A percentile compares a stretch with the other conserved stretches of the same genome.
Conservation (phyloP, 2,888 invertebrate genomes). For the Tetheella fluctuosa region DNA sequence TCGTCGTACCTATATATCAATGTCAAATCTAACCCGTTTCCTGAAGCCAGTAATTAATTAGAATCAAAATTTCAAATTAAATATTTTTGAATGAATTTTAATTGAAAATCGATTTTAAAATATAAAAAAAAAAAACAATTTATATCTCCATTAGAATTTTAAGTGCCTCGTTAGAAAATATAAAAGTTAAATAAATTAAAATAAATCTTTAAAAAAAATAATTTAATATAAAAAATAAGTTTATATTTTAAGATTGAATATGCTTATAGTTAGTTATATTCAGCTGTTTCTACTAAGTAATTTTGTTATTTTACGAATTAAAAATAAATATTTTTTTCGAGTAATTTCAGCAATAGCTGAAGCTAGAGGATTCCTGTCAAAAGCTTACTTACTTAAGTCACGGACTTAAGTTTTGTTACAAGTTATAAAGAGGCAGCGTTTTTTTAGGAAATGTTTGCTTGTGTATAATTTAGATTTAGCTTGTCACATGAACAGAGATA, state of each 20-base stretch:
- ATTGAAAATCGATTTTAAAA: not conserved
- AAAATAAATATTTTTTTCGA: not conserved
- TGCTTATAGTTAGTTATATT: no score
- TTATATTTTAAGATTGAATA: no score
- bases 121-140: not conserved
- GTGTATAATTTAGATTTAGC: no score
- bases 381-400: constrained; percentile 32
- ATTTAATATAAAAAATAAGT: no score
- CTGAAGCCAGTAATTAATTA: not conserved
- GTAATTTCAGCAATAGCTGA: not conserved
- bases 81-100: not conserved
- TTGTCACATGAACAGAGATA: no score
- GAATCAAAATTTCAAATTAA: not conserved
- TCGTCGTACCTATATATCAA: not conserved
- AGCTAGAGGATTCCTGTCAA: constrained; percentile 19
- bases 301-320: not conserved
- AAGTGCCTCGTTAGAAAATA: not conserved
- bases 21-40: constrained; percentile 4
- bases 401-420: constrained; percentile 28
- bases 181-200: not conserved
- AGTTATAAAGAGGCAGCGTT: constrained; percentile 25
- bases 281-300: no score
- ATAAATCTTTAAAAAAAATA: not conserved
- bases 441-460: not conserved
- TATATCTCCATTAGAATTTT: not conserved